Conservation (phyloP, 2,888 invertebrate genomes). For the Lamellibrachia satsuma region DNA sequence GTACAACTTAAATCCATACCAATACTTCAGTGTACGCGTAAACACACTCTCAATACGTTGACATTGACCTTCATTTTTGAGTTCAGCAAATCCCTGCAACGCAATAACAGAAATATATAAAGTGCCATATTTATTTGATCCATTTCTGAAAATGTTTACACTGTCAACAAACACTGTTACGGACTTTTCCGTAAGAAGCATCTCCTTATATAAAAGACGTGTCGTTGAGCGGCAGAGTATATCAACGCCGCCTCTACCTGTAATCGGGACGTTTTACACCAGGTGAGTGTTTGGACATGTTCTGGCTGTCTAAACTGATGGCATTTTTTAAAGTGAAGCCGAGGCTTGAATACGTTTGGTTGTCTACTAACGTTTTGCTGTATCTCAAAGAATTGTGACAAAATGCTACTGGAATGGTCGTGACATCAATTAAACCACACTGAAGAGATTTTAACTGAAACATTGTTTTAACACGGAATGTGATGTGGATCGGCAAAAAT, state of each 20-base stretch:
- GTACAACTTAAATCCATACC: too few relatives aligned
- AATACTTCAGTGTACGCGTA: background rate
- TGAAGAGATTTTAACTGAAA: background rate
- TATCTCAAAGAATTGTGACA: too few relatives aligned
- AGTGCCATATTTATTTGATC: background rate
- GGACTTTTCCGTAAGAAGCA: background rate
- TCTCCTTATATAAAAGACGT: background rate
- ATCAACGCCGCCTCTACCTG: background rate
- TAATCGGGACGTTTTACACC: background rate
- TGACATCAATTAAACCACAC: background rate
- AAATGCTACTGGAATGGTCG: too few relatives aligned
- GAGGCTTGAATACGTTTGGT: background rate
- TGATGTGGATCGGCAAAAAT: background rate
- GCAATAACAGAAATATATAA: background rate
- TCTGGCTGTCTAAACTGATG: background rate
- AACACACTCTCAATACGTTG: background rate
- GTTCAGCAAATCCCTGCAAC: background rate
- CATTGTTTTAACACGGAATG: background rate
- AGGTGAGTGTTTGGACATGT: background rate
- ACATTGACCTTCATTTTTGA: background rate
- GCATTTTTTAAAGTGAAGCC: background rate
- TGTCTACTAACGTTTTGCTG: too few relatives aligned
- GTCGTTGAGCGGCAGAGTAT: background rate
- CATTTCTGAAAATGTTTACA: background rate
- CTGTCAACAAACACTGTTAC: background rate